A percentile compares a stretch with the other conserved stretches of the same genome.
Evolutionary conservation across 2,113 vertebrate species (phyloP).

Genomic region (Microcebus ravelobensis): DNA sequence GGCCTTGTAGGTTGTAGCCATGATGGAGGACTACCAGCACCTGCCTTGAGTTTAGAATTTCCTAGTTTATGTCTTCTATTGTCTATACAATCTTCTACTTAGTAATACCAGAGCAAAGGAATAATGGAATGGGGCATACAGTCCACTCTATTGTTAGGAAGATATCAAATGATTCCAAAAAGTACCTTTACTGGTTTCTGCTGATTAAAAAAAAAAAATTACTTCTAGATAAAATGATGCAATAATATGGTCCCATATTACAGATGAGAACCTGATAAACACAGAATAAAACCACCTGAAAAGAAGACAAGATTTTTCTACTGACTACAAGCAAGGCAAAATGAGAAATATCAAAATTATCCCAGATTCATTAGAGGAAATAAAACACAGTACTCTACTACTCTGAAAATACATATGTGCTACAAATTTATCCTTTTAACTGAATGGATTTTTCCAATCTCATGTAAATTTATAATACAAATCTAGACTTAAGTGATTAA

Average conservation of each 20-base stretch:
- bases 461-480: constrained; percentile 23
- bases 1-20: background rate
- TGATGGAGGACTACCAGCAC: background rate
- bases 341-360: constrained; percentile 30
- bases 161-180: background rate
- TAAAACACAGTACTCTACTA: background rate
- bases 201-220: background rate
- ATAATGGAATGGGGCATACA: background rate
- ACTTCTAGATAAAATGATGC: background rate
- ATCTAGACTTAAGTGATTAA: constrained; percentile 4
- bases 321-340: constrained; percentile 18
- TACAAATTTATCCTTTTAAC: constrained; percentile 19
- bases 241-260: background rate
- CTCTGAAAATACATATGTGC: background rate
- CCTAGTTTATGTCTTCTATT: background rate
- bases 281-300: constrained; percentile 11
- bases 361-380: constrained; percentile 3
- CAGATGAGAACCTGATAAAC: background rate
- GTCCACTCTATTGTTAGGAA: background rate
- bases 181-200: background rate
- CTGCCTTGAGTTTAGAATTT: background rate
- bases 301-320: constrained; percentile 33
- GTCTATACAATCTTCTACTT: background rate
- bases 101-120: background rate
- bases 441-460: constrained; percentile 30